Conservation (phyloP, 2,797 vertebrate species). For the Argya squamiceps region DNA sequence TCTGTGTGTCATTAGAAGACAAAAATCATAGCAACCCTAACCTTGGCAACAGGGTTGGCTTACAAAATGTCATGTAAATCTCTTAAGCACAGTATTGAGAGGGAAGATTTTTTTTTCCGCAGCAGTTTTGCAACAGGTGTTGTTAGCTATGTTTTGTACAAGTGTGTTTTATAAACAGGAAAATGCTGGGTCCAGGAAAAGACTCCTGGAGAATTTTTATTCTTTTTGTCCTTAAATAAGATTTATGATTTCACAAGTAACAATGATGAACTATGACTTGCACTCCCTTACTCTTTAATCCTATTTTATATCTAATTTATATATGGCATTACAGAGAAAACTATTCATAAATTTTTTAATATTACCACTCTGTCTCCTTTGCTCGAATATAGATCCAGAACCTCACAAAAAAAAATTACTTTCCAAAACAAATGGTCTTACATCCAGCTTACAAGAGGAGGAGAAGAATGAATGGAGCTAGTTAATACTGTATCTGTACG, state of each 20-base stretch:
- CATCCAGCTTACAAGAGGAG: not conserved
- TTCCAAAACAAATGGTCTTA: not conserved
- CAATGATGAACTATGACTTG: not conserved
- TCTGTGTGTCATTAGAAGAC: not conserved
- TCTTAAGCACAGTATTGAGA: not conserved
- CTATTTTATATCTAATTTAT: not conserved
- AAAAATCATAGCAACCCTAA: not conserved
- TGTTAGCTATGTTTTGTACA: not conserved
- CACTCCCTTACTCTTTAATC: not conserved
- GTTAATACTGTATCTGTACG: not conserved
- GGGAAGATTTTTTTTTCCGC: not conserved
- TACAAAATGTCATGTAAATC: not conserved
- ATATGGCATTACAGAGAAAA: not conserved
- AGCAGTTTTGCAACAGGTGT: not conserved
- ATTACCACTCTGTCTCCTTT: not conserved
- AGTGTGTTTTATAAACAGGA: not conserved
- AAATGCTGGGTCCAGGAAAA: not conserved
- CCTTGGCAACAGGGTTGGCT: not conserved
- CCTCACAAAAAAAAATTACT: not conserved
- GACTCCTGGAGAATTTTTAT: not conserved
- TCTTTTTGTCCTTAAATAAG: not conserved
- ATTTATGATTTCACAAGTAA: not conserved
- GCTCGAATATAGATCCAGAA: not conserved
- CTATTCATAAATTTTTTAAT: not conserved
- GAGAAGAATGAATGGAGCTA: not conserved